Conservation (phyloP, 2,113 vertebrate species). For the Psephotus haematonotus region DNA sequence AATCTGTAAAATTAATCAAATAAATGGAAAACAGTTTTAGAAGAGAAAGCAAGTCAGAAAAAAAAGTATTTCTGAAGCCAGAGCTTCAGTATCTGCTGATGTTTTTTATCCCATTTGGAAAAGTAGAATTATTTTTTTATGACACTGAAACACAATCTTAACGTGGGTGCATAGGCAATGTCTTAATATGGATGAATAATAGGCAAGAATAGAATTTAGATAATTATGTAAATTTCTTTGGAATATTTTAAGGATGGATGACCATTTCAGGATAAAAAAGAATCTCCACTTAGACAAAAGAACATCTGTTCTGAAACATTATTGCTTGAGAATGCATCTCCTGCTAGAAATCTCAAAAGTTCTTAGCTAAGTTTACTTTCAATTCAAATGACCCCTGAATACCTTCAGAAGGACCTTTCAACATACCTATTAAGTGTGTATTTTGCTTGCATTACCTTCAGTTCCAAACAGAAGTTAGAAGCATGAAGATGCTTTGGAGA, state of each 20-base stretch:
- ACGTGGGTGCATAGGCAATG: neutral
- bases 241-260: neutral
- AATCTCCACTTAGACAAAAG: neutral
- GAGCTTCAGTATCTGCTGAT: neutral
- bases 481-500: neutral
- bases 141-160: neutral
- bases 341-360: neutral
- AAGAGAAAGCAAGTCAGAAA: neutral
- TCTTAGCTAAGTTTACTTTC: neutral
- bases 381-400: neutral
- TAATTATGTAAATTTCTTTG: neutral
- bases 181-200: neutral
- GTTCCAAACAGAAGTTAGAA: neutral
- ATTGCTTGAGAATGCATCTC: neutral
- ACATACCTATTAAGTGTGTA: neutral
- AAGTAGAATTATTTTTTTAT: neutral
- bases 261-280: neutral
- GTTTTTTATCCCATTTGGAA: neutral
- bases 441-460: neutral
- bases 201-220: neutral
- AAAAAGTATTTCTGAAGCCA: neutral
- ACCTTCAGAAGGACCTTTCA: neutral
- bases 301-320: neutral
- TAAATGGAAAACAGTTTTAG: neutral
- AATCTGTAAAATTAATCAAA: neutral